Percentiles rank a stretch among this genome's conserved stretches.
These are phyloP conservation scores for Platorchestia sp. DNA, from an alignment of 1,140 invertebrate species.

Conservation along the genomic window DNA sequence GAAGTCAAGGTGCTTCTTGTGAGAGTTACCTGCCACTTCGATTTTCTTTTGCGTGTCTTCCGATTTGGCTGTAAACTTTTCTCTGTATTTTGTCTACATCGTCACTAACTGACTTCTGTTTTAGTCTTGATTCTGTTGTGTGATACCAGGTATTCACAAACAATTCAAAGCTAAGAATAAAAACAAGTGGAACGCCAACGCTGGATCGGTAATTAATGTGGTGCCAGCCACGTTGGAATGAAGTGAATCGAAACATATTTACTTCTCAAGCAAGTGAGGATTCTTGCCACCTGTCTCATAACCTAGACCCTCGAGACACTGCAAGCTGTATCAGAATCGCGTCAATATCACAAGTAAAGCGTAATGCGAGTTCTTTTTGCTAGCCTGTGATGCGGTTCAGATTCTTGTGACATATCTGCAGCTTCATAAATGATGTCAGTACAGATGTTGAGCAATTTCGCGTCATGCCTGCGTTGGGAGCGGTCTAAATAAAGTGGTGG, in stretches of 20 bases:
- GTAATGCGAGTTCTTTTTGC: background rate
- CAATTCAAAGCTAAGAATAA: too few relatives aligned
- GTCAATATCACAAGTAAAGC: background rate
- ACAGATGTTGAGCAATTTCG: background rate
- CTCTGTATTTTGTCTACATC: too few relatives aligned
- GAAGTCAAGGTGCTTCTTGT: too few relatives aligned
- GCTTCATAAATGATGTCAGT: background rate
- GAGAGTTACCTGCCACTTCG: too few relatives aligned
- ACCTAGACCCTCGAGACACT: background rate
- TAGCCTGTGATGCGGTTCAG: background rate
- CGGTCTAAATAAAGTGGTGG: background rate
- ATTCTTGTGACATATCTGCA: background rate
- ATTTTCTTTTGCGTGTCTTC: too few relatives aligned
- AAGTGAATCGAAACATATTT: background rate
- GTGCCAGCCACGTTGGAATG: background rate
- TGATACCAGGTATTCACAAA: too few relatives aligned
- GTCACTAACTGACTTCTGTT: too few relatives aligned
- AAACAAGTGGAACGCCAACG: too few relatives aligned
- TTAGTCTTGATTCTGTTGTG: too few relatives aligned
- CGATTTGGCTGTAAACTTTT: too few relatives aligned
- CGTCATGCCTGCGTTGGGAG: background rate
- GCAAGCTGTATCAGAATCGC: background rate
- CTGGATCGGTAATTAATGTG: too few relatives aligned
- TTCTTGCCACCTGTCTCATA: background rate
- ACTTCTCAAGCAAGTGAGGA: background rate